A percentile compares a stretch with the other conserved stretches of the same genome.
phyloP scores from a whole-genome alignment of 2,113 vertebrate genomes.

The Cyanoliseus patagonus region DNA sequence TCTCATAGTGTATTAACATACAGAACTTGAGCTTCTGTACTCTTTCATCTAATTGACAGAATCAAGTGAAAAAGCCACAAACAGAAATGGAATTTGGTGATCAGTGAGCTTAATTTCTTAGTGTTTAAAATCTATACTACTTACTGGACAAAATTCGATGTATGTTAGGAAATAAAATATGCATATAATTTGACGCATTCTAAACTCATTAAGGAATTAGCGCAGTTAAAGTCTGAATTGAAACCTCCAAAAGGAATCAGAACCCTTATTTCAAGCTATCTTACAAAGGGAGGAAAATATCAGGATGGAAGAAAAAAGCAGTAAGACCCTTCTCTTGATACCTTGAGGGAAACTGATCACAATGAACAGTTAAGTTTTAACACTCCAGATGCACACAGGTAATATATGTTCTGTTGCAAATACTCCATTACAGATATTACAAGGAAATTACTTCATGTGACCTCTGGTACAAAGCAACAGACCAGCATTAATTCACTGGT shows the following conservation, averaged over 20 bases:
- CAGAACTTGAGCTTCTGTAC: neutral
- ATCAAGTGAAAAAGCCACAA: neutral
- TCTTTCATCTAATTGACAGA: neutral
- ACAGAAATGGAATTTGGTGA: neutral
- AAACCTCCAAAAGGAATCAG: neutral
- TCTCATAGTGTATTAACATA: neutral
- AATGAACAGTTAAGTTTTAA: neutral
- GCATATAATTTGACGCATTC: neutral
- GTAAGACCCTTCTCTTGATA: neutral
- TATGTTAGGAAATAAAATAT: neutral
- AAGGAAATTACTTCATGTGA: neutral
- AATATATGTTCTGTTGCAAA: neutral
- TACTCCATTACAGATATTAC: neutral
- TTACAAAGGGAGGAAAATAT: neutral
- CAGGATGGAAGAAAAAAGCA: rapidly evolving
- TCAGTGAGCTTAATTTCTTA: neutral
- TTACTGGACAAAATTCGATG: neutral
- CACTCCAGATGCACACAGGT: neutral
- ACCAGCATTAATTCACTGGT: neutral
- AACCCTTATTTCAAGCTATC: neutral
- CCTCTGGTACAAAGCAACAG: neutral
- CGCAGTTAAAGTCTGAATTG: neutral
- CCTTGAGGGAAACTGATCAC: neutral
- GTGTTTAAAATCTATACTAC: neutral
- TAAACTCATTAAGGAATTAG: neutral